Evolutionary conservation across 2,797 vertebrate genomes (phyloP).

Genomic region (Chanos chanos): DNA sequence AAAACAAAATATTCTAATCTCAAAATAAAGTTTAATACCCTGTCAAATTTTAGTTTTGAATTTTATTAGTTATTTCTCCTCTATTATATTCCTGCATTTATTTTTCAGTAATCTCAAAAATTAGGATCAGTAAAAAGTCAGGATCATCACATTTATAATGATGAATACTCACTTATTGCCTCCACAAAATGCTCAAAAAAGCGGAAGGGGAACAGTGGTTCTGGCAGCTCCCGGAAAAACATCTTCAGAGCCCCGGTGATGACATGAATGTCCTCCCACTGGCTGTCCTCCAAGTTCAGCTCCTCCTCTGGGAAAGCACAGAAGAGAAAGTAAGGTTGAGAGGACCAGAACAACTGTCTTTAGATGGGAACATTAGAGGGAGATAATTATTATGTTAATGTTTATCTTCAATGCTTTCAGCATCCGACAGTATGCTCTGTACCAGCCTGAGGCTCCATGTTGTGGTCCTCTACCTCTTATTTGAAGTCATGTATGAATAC

Average conservation of each 20-base stretch:
- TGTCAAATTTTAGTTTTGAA: too few relatives aligned
- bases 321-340: background rate
- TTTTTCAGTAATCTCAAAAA: too few relatives aligned
- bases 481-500: too few relatives aligned
- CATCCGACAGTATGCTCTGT: conserved; percentile 78
- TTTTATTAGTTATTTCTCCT: too few relatives aligned
- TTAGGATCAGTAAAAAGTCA: too few relatives aligned
- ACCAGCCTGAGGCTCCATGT: too few relatives aligned
- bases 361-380: conserved; percentile 95
- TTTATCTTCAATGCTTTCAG: conserved; percentile 81
- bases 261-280: conserved; percentile 98
- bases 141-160: too few relatives aligned
- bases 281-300: conserved; percentile 94
- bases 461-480: too few relatives aligned
- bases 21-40: too few relatives aligned
- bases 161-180: conserved; percentile 87
- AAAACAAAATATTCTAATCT: too few relatives aligned
- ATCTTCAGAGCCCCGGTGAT: conserved; percentile 97
- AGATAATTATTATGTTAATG: conserved; percentile 94
- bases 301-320: conserved; percentile 86
- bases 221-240: conserved; percentile 97
- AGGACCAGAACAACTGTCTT: conserved; percentile 81
- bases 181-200: conserved; percentile 90
- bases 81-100: too few relatives aligned
- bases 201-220: conserved; percentile 91